Evolutionary conservation across 1,140 invertebrate species (phyloP), one percentile per base, ranked within the genome.

Genomic region (Monomorium pharaonis): DNA sequence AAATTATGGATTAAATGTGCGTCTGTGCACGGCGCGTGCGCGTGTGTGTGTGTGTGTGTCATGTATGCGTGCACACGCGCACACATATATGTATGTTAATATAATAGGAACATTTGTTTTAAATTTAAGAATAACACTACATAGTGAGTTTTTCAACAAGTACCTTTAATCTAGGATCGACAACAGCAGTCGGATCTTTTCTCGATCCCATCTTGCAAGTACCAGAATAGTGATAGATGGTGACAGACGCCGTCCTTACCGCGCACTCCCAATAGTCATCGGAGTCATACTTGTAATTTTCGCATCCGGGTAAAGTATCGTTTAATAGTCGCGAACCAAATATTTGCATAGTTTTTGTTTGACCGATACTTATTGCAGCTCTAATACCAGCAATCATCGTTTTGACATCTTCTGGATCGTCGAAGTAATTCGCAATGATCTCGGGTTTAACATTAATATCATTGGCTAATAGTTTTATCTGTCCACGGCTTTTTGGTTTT

Each of bases 201-300:
- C 90, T 84, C 0, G 96, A 96, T 0, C 98, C 98, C 98, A 99
- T 99, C 94, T 98, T 98, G 92, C 97, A 97, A 0, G 98, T 98
- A 0, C 98, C 98, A 2, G 96, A 96, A 33, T 97, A 97, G 92
- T 98, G 98, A 89, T 97, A 98, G 63, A 98, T 97, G 0, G 96
- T 97, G 30, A 96, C 95, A 0, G 97, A 97, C 33, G 97, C 96
- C 78, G 96, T 95, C 30, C 96, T 95, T 0, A 96, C 94, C 58
- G 97, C 95, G 94, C 98, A 98, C 37, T 96, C 96, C 95, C 97
- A 98, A 92, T 98, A 98, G 16, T 94, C 95, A 87, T 97, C 96
- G 0, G 96, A 96, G 54, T 96, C 96, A 89, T 97, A 96, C 0
- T 94, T 92, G 60, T 96, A 96, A 51, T 96, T 95, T 80, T 95